Conservation (phyloP, 2,888 invertebrate species). For the Lamellibrachia columna region DNA sequence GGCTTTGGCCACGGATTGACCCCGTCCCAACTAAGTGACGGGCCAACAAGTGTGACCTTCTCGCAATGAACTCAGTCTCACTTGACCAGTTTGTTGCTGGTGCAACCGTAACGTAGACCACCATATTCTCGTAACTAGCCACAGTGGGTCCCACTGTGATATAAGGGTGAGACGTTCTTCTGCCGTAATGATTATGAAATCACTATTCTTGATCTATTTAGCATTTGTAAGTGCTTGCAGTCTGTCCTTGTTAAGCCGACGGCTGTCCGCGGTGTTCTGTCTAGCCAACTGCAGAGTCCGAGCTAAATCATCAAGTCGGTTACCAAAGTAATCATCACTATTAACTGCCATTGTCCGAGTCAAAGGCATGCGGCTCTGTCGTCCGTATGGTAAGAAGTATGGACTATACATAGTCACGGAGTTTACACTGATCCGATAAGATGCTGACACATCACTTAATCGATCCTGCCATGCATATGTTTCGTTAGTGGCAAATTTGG, state of each 20-base stretch:
- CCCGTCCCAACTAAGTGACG: slow-evolving; percentile 26
- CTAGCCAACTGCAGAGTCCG: not conserved
- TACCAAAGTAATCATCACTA: slow-evolving; percentile 14
- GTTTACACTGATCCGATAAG: slow-evolving; percentile 22
- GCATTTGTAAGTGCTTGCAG: slow-evolving; percentile 18
- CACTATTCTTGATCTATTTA: slow-evolving; percentile 5
- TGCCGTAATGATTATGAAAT: slow-evolving; percentile 22
- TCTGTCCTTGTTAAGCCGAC: not conserved
- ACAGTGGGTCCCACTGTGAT: slow-evolving; percentile 29
- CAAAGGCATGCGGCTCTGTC: slow-evolving; percentile 21
- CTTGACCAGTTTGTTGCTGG: slow-evolving; percentile 24
- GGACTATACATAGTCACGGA: slow-evolving; percentile 18
- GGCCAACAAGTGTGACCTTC: slow-evolving; percentile 26
- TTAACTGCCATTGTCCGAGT: not conserved
- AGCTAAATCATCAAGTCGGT: slow-evolving; percentile 22
- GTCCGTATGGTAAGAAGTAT: slow-evolving; percentile 30
- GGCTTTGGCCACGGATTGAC: slow-evolving; percentile 1
- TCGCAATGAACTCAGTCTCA: slow-evolving; percentile 13
- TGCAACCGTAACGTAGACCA: not conserved
- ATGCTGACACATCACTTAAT: slow-evolving; percentile 1
- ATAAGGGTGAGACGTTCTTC: slow-evolving; percentile 24
- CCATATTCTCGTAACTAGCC: not conserved
- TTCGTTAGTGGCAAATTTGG: not conserved
- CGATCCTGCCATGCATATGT: slow-evolving; percentile 24
- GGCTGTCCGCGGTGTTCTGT: not conserved